phyloP scores from a whole-genome alignment of 2,797 vertebrate genomes.

The Pangasius krempfi region DNA sequence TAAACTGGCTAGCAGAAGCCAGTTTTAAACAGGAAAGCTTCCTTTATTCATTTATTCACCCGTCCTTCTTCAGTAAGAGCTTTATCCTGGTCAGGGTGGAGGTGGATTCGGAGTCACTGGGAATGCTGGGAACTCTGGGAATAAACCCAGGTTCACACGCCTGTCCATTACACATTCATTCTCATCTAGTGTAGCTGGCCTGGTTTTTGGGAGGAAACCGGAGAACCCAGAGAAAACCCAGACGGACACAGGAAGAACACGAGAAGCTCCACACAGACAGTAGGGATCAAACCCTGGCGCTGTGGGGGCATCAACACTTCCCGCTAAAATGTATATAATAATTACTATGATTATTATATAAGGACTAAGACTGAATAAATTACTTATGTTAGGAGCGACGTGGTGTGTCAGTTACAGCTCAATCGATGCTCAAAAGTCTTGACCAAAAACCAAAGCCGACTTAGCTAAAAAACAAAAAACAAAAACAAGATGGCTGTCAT shows the following conservation, averaged over 20 bases:
- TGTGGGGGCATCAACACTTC: background rate
- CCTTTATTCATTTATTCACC: background rate
- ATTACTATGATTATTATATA: background rate
- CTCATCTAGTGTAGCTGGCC: background rate
- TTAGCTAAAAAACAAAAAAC: background rate
- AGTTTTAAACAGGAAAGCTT: conserved; percentile 43
- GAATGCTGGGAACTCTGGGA: background rate
- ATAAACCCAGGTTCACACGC: background rate
- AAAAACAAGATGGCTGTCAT: conserved; percentile 63
- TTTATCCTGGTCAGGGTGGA: background rate
- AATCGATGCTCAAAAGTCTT: background rate
- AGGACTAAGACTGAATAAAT: background rate
- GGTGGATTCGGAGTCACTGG: background rate
- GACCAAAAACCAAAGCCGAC: background rate
- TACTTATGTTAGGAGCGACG: background rate
- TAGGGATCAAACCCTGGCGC: background rate
- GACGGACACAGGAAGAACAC: background rate
- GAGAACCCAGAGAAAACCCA: background rate
- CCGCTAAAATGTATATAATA: background rate
- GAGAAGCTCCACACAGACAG: background rate
- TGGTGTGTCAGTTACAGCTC: background rate
- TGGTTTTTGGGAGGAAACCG: background rate
- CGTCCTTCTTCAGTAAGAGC: no score
- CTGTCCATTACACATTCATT: background rate
- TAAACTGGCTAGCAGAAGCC: conserved; percentile 26